Conservation (phyloP, 2,113 vertebrate species). For the Cyprinodon brontotheroides region DNA sequence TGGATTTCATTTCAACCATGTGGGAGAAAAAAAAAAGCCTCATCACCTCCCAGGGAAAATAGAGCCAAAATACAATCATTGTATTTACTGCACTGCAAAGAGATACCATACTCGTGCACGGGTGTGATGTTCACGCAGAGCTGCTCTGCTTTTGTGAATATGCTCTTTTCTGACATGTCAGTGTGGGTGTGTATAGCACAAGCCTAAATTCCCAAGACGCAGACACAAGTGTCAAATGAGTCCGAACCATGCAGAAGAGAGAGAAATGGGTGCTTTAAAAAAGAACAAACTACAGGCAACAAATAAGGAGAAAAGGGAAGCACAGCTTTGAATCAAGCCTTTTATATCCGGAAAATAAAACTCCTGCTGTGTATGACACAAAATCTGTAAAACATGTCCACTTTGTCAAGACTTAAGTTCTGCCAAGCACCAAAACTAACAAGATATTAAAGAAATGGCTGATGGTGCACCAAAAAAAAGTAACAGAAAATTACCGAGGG, state of each 20-base stretch:
- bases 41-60: conserved; percentile 63
- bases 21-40: conserved; percentile 58
- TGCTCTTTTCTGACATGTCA: conserved; percentile 12
- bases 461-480: background rate
- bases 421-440: background rate
- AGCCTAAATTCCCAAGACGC: conserved; percentile 45
- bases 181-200: conserved; percentile 34
- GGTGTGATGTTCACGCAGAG: conserved; percentile 15
- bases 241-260: conserved; percentile 25
- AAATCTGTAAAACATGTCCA: background rate
- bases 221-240: conserved; percentile 46
- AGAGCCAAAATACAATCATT: conserved; percentile 61
- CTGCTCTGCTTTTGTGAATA: background rate
- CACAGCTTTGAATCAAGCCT: conserved; percentile 8
- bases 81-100: conserved; percentile 52
- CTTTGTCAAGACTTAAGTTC: background rate
- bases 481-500: background rate
- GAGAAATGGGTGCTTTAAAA: conserved; percentile 33
- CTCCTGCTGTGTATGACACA: background rate
- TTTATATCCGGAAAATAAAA: conserved; percentile 23
- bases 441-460: background rate
- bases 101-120: conserved; percentile 26
- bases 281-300: conserved; percentile 29
- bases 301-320: conserved; percentile 17
- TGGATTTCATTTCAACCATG: conserved; percentile 78